Base-by-base conservation (phyloP, 2,888 invertebrate genomes). In the Seira musarum region DNA sequence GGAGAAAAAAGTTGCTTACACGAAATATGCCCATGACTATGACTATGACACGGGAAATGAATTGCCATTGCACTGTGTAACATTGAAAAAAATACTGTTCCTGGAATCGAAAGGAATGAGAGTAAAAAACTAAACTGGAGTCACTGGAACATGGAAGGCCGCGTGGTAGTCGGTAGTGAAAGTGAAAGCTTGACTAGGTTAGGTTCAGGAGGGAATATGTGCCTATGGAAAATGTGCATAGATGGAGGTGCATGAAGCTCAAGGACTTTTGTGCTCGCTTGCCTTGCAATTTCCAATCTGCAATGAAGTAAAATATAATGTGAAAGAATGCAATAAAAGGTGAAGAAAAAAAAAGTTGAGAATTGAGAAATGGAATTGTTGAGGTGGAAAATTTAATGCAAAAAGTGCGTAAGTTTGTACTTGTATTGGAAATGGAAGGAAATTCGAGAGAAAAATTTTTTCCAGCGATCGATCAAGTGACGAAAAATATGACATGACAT, bases 211-310 rank as follows among this genome's bases (percentile, higher is more conserved):
- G 40, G 40, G 40, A 40, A 13, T 40, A 13, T 35, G 65, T 64
- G n/a, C 61, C 66, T 71, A 46, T 13, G 25, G 15, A n/a, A 66
- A 71, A 70, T 69, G 17, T 78, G 71, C 66, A 78, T 57, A 78
- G 77, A 78, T 78, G 77, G 77, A 78, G 77, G 40, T 66, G 66
- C 17, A n/a, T 66, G 77, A 65, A 66, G 25, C 66, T 71, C 60
- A 78, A 78, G 66, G 64, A 66, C 60, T 78, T 64, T 67, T 35
- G 17, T 67, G 46, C 17, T 13, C 13, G n/a, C 63, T 8, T 17
- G n/a, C 8, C 24, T 22, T 21, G 8, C 8, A 63, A 17, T 63
- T 60, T 60, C 17, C 60, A 6, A n/a, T n/a, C 60, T 60, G 13
- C 15, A 60, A n/a, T 60, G 60, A n/a, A n/a, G 8, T 60, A 17